These are phyloP conservation scores for Pachycephus smyrnensis DNA, from an alignment of 2,888 invertebrate genomes.

Conservation along the genomic window DNA sequence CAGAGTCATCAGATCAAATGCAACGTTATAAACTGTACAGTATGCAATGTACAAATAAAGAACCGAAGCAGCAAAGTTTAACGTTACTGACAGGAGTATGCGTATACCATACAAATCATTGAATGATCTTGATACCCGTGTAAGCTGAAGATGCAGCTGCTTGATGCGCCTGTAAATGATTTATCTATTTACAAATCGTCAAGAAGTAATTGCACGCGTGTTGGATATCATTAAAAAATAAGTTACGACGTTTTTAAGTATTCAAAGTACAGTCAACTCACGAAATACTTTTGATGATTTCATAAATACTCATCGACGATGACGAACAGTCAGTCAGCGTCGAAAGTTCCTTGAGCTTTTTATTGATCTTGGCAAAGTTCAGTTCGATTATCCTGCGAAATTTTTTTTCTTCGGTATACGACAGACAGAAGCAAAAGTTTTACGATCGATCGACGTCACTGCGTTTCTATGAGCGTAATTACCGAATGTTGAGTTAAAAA, in stretches of 20 bases:
- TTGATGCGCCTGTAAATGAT: background rate
- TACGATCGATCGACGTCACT: background rate
- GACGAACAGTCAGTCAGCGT: background rate
- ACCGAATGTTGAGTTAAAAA: no score
- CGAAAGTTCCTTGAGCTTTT: background rate
- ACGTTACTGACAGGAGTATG: background rate
- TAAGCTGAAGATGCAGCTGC: background rate
- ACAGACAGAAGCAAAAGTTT: background rate
- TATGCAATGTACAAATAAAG: accelerated
- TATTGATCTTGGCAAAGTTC: background rate
- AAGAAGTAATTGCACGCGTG: background rate
- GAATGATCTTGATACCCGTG: background rate
- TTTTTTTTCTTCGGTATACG: background rate
- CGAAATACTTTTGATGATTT: background rate
- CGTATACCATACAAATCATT: background rate
- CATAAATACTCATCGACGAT: background rate
- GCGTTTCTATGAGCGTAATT: background rate
- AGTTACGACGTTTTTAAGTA: no score
- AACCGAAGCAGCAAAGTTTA: background rate
- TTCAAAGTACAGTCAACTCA: background rate
- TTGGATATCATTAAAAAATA: no score
- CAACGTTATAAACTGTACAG: background rate
- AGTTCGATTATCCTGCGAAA: background rate
- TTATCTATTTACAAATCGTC: background rate
- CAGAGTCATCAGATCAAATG: background rate